Evolutionary conservation across 2,113 vertebrate species (phyloP), one percentile per base, ranked within the genome.

Genomic region (Prunella himalayana): DNA sequence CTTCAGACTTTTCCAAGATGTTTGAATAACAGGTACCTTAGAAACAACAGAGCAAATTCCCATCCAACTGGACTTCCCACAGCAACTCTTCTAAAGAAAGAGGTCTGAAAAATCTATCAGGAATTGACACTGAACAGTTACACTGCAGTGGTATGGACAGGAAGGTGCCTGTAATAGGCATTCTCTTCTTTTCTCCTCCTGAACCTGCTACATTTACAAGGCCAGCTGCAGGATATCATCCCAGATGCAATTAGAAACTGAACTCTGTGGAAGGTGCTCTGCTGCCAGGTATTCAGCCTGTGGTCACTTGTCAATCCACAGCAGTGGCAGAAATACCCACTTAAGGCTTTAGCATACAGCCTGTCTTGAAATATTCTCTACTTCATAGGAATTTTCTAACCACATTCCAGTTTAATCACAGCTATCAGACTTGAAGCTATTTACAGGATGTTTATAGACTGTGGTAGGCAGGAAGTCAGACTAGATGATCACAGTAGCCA

Each of bases 381-480:
- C 88, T 93, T 93, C 39, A 54, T 2, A 86, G 82, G 86, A 92
- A 57, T 82, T 87, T 49, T 96, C 64, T 75, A 92, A 70, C 59
- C 82, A 71, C 95, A 90, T 92, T 95, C 94, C 91, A 78, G 25
- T 90, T 92, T 95, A 96, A 95, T 91, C 92, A 84, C 68, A 86
- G 64, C 72, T 92, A 79, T 94, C 85, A 85, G 91, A 51, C 33
- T 66, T 61, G 54, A 69, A 97, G 86, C 64, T 95, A 95, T 97
- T 97, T 91, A 95, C 94, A 95, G 96, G 95, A 97, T 95, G 96
- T 97, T 97, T 97, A 96, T 95, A 93, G 89, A 92, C 41, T 9
- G 2, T 17, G 44, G 41, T 12, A 68, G 92, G 79, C 92, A 96
- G 94, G 95, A 95, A 95, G 89, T 53, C 27, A 21, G 72, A 92